Evolutionary conservation across 1,140 invertebrate species (phyloP).

Genomic region (Lasioglossum albipes): DNA sequence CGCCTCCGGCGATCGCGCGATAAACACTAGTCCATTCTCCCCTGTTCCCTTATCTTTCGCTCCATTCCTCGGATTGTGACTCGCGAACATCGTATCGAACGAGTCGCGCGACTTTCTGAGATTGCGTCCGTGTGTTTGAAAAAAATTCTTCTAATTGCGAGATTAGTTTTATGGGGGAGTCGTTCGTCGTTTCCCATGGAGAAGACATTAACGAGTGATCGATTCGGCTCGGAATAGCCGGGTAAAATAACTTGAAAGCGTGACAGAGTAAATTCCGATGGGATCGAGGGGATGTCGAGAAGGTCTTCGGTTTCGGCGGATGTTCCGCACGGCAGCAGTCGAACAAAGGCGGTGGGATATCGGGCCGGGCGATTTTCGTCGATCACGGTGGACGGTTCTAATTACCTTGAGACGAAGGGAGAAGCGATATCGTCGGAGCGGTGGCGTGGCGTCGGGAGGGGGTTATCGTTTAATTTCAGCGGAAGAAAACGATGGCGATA

Average conservation of each 20-base stretch:
- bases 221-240: too few species aligned
- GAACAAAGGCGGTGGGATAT: not conserved
- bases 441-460: too few species aligned
- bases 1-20: slow-evolving; percentile 64
- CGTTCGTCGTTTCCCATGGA: too few species aligned
- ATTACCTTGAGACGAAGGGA: not conserved
- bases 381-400: not conserved
- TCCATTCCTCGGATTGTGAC: slow-evolving; percentile 26
- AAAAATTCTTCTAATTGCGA: too few species aligned
- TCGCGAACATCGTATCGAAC: slow-evolving; percentile 18
- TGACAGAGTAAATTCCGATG: too few species aligned
- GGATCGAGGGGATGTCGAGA: too few species aligned
- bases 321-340: too few species aligned
- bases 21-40: slow-evolving; percentile 61
- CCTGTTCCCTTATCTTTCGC: slow-evolving; percentile 17
- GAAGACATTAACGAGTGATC: too few species aligned
- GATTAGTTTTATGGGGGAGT: too few species aligned
- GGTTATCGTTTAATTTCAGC: slow-evolving; percentile 42
- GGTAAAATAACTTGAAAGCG: too few species aligned
- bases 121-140: too few species aligned
- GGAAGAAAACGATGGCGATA: not conserved
- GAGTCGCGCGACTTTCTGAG: not conserved
- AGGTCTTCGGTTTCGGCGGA: too few species aligned
- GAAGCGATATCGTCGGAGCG: not conserved
- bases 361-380: slow-evolving; percentile 12